These are phyloP conservation scores for Chrosomus eos DNA, from an alignment of 2,797 vertebrate genomes.

Conservation along the genomic window DNA sequence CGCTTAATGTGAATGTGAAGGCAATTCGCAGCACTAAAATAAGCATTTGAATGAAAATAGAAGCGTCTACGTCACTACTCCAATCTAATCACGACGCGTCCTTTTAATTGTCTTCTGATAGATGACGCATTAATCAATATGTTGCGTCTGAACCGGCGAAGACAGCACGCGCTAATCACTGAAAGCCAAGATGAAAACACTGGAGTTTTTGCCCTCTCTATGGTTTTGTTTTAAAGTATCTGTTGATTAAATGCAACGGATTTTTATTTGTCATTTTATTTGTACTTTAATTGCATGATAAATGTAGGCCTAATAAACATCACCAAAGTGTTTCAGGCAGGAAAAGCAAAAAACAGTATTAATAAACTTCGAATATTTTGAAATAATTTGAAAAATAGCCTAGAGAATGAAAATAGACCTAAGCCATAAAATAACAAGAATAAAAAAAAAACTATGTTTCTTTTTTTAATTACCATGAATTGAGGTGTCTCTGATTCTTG, in stretches of 20 bases:
- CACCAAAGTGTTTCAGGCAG: background rate
- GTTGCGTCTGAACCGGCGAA: background rate
- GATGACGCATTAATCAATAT: constrained; percentile 5
- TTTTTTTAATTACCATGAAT: background rate
- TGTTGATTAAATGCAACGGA: background rate
- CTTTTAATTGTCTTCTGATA: constrained; percentile 16
- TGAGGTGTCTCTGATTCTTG: background rate
- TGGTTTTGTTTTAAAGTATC: background rate
- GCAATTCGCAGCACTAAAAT: constrained; percentile 15
- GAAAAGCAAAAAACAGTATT: background rate
- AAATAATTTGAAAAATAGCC: background rate
- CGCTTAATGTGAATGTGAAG: constrained; percentile 25
- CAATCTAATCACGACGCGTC: background rate
- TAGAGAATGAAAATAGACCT: background rate
- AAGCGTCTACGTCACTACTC: background rate
- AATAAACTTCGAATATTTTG: too few relatives aligned
- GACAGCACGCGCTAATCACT: background rate
- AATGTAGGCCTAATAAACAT: background rate
- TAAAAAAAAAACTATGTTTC: background rate
- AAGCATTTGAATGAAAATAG: constrained; percentile 45
- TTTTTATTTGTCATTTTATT: background rate
- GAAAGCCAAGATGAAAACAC: background rate
- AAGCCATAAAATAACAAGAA: background rate
- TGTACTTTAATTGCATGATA: background rate
- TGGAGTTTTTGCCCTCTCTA: background rate